Evolutionary conservation across 2,797 vertebrate species (phyloP), one percentile per base, ranked within the genome.

Genomic region (Capromys pilorides): DNA sequence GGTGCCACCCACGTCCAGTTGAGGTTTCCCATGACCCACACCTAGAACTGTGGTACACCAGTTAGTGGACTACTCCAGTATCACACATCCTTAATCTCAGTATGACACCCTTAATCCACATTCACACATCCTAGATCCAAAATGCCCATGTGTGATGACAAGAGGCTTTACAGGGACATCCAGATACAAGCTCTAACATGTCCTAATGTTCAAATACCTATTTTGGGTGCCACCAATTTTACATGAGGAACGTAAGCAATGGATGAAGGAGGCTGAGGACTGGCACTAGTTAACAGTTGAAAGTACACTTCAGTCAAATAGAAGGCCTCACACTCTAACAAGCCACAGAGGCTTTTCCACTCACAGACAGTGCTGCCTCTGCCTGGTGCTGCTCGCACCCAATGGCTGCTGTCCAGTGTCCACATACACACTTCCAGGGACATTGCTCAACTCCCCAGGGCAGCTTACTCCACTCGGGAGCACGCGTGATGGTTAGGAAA

Each of bases 161-260:
- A 31, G 26, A 49, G 26, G 73, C 73, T 49, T 49, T 18, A 26
- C 41, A 13, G 24, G 41, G 12, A 75, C 5, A 28, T 45, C 73
- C 16, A 45, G 24, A 45, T 75, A 45, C 24, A 45, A 45, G 41
- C 14, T 2, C 7, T 28, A 77, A 41, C 41, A 31, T 14, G 11
- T 28, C 79, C 57, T 78, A 49, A 92, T 82, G 77, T 62, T 94
- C 84, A 79, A 41, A 54, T 77, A 19, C n/a, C 84, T 80, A 57
- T 69, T 66, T 66, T 69, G 18, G 51, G 71, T 83, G 8, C 59
- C 26, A 39, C 28, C 67, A 33, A 31, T 45, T 94, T 93, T 71
- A 75, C 12, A 12, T 36, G 78, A 62, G 45, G 26, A 19, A 11
- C 36, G 61, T 79, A 84, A 86, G 45, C 57, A 89, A 49, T 19